Base-by-base conservation (phyloP, 2,797 vertebrate species). In the Ctenochaetus hawaiiensis region DNA sequence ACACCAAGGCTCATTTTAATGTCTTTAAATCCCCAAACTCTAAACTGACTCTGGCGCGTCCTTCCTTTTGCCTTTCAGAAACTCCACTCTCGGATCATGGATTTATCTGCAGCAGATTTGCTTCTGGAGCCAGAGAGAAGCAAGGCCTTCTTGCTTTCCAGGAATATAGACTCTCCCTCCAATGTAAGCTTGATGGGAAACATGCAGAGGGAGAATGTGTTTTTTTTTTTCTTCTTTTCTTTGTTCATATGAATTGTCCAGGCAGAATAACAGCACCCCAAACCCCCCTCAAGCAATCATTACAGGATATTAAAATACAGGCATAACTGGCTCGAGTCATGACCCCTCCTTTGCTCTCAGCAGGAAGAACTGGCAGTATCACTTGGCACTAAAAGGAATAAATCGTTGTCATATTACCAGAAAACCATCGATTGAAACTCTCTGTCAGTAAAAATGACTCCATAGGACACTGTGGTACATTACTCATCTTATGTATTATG, bases 401-500 rank as follows among this genome's bases (percentile, higher is more conserved):
- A 95, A 95, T 96, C 92, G 95, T 91, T 89, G 93, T 95, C 94
- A 82, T 95, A 94, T 96, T 96, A 96, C 94, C 91, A 92, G 76
- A 94, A 95, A 92, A 91, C 83, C 95, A 97, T 98, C 95, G 97
- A 97, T 97, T 96, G 94, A 80, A 94, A 92, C 92, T 95, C 90
- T 79, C 54, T 86, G 87, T 86, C 93, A 94, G 95, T 96, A 94
- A 96, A 96, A 95, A 95, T 93, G 96, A 95, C 95, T 96, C 95
- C 94, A 94, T 91, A 95, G 94, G 92, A 94, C 90, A 62, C 59
- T 78, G 83, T 89, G 93, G 89, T 87, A 54, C 95, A 96, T 96
- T 96, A 95, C 92, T 96, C 95, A 93, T 93, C 93, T 97, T 95
- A 97, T 97, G 96, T 96, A 97, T 97, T 97, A 98, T 97, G 95